phyloP scores from a whole-genome alignment of 1,140 invertebrate genomes.

The Caenorhabditis briggsae region DNA sequence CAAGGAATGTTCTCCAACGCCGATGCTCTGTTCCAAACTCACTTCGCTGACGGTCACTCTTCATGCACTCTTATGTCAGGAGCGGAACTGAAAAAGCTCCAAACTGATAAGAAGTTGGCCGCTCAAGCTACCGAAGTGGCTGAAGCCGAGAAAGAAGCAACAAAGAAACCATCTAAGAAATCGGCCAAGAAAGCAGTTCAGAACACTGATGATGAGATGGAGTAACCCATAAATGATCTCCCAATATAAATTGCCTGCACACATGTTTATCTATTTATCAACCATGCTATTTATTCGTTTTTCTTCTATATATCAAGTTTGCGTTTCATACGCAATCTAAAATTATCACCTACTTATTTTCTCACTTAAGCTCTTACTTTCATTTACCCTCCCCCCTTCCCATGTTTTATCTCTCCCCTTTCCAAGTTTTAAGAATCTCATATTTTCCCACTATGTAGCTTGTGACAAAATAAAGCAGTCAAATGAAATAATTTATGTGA shows the following conservation, averaged over 20 bases:
- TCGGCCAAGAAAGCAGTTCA: background rate
- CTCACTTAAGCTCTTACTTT: background rate
- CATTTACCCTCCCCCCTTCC: too few species aligned
- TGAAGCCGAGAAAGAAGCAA: background rate
- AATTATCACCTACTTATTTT: background rate
- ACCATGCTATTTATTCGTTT: background rate
- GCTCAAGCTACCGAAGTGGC: background rate
- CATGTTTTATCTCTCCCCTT: background rate
- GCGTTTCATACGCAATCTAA: background rate
- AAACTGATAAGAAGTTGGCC: background rate
- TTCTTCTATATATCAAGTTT: background rate
- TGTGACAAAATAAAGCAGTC: background rate
- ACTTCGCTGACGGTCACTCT: constrained; percentile 95
- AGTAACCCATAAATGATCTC: background rate
- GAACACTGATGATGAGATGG: background rate
- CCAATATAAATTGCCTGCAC: background rate
- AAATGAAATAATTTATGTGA: background rate
- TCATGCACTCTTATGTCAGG: constrained; percentile 82
- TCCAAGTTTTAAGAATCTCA: constrained; percentile 3
- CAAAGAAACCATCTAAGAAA: background rate
- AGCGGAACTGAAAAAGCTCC: background rate
- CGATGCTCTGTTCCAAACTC: constrained; percentile 94
- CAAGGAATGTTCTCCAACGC: constrained; percentile 99
- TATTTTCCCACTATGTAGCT: background rate
- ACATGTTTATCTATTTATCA: constrained; percentile 7